Evolutionary conservation across 2,113 vertebrate species (phyloP), one percentile per base, ranked within the genome.

Genomic region (Junco hyemalis): DNA sequence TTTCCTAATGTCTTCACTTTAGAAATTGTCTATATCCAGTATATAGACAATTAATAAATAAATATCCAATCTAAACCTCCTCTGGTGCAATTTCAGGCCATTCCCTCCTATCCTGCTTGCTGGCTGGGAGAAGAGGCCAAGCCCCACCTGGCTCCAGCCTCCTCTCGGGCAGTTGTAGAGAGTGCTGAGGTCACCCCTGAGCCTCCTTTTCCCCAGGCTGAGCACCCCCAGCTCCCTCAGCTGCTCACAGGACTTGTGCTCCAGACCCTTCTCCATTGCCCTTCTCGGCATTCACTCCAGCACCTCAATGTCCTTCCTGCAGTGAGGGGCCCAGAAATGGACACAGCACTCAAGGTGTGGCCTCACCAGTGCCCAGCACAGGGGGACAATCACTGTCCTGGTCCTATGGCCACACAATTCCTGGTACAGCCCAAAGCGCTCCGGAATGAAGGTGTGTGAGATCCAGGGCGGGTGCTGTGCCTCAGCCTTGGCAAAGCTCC

Each of bases 161-260:
- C 18, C 48, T 33, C 14, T 44, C 36, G 36, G 35, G 25, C 16
- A 12, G 14, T 2, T 26, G 9, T 11, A 6, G 33, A 38, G 26
- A 33, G 23, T 0, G 0, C 1, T 11, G 21, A 6, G 6, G 3
- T 73, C 8, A 7, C 44, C 36, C 19, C 4, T 12, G 45, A n/a
- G 5, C 23, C 14, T 66, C 33, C 45, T 35, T 40, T 44, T 28
- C 15, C 12, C 23, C 51, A 24, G 19, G 36, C 6, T 59, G 5
- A 51, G 7, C 44, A 38, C 0, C 23, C 8, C 33, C 69, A 51
- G 44, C 33, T 65, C 14, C 16, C 36, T 50, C 66, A 19, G 42
- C 42, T 7, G 14, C 31, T 57, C 20, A 12, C 26, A 25, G 5
- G 6, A 11, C 3, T 14, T 21, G 23, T n/a, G 36, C 60, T 66